phyloP scores from a whole-genome alignment of 2,797 vertebrate species.

The Centroberyx gerrardi region DNA sequence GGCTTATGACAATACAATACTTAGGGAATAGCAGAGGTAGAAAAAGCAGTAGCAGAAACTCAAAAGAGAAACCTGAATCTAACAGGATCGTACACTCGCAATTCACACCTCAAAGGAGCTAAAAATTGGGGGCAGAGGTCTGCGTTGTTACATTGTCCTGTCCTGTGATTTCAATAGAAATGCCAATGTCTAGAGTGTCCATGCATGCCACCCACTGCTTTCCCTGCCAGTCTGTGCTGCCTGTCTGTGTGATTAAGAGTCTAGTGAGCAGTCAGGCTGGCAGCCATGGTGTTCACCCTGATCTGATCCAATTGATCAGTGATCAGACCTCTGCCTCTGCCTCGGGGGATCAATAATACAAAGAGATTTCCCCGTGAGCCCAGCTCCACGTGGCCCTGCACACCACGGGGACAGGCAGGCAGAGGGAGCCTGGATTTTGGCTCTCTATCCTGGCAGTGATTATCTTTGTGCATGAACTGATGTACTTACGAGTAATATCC shows the following conservation, averaged over 20 bases:
- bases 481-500: not conserved
- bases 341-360: slow-evolving; percentile 78
- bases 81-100: not conserved
- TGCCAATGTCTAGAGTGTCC: slow-evolving; percentile 31
- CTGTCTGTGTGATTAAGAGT: slow-evolving; percentile 75
- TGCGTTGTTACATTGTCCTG: slow-evolving; percentile 35
- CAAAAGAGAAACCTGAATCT: not conserved
- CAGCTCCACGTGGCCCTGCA: slow-evolving; percentile 53
- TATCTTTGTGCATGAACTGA: slow-evolving; percentile 15
- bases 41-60: not conserved
- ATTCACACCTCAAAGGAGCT: slow-evolving; percentile 14
- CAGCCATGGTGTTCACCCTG: slow-evolving; percentile 69
- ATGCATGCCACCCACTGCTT: slow-evolving; percentile 58
- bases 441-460: slow-evolving; percentile 3
- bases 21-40: slow-evolving; percentile 21
- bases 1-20: slow-evolving; percentile 25
- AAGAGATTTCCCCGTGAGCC: slow-evolving; percentile 75
- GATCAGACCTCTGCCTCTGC: slow-evolving; percentile 79
- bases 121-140: slow-evolving; percentile 44
- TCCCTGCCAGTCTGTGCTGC: slow-evolving; percentile 40
- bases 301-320: slow-evolving; percentile 79
- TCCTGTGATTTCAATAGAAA: slow-evolving; percentile 42
- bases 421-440: slow-evolving; percentile 31
- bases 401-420: slow-evolving; percentile 17
- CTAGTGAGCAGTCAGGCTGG: slow-evolving; percentile 70